Base-by-base conservation (phyloP, 1,140 invertebrate genomes). In the Caenorhabditis briggsae region DNA sequence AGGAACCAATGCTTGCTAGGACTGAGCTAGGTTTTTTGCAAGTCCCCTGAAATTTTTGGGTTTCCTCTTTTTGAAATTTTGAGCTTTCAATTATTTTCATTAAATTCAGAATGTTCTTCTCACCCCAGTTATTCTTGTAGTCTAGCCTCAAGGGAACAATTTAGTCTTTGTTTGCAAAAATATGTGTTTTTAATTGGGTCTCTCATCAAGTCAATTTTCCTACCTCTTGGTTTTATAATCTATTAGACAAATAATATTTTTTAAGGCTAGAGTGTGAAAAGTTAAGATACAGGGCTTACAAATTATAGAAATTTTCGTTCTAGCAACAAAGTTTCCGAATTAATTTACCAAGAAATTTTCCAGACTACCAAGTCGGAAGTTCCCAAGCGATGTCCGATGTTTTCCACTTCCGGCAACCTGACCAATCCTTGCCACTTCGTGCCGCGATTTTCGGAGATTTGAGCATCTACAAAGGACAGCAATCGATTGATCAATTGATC, bases 371-470 rank as follows among this genome's bases (percentile, higher is more conserved):
- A 78, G 92, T 92, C 78, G 93, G 93, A 48, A 90, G 90, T 59
- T 55, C 84, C 14, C 89, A 88, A n/a, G 93, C 93, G 9, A 93
- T 93, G 93, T 93, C 93, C 87, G 89, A 89, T 16, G 82, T 93
- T 0, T 94, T 90, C 86, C 91, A 87, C 58, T 94, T 94, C 88
- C 90, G 83, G 14, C 89, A 93, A 9, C 89, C 91, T 43, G 87
- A 91, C 43, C 85, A 48, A 20, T 56, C 55, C 18, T 50, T 23
- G 8, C 74, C 74, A 16, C 74, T 86, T 23, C 89, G 90, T 65
- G 90, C 94, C 85, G 93, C 93, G 6, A 88, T 94, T 33, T 94
- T 92, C 90, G 94, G 94, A 11, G 94, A 94, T 90, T 92, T 94
- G 91, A 94, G 94, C 20, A 94, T 93, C 88, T 88, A 89, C 9